Percentiles rank a stretch among this genome's conserved stretches.
These are phyloP conservation scores for Pimephales promelas DNA, from an alignment of 2,113 vertebrate genomes.

Conservation along the genomic window DNA sequence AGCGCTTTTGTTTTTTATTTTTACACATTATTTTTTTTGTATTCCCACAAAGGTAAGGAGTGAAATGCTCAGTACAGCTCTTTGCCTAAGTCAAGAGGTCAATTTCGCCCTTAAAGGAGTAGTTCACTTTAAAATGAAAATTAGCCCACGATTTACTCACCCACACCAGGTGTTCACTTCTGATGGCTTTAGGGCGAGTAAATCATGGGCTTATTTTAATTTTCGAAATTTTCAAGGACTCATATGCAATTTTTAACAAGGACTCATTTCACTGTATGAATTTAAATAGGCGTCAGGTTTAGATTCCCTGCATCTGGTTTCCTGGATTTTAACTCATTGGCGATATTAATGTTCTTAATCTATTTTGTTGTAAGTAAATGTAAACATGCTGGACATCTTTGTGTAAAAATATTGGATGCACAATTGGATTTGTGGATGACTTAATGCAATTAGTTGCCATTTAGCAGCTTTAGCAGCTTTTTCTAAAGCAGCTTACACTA, in stretches of 20 bases:
- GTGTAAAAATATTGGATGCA: background rate
- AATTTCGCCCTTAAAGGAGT: background rate
- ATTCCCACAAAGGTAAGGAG: background rate
- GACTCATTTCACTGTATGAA: background rate
- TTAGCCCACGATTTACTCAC: too few relatives aligned
- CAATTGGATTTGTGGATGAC: background rate
- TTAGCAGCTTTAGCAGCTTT: background rate
- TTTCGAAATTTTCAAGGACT: background rate
- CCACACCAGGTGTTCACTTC: too few relatives aligned
- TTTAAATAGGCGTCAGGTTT: constrained; percentile 36
- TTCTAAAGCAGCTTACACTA: background rate
- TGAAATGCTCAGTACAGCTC: background rate
- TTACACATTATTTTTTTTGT: background rate
- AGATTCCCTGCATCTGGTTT: constrained; percentile 10
- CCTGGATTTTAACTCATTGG: background rate
- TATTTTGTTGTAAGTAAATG: background rate
- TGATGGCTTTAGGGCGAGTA: too few relatives aligned
- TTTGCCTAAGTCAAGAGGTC: background rate
- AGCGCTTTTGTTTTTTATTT: background rate
- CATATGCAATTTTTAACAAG: background rate
- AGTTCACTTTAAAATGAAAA: too few relatives aligned
- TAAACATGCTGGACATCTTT: background rate
- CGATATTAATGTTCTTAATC: background rate
- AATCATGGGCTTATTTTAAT: too few relatives aligned
- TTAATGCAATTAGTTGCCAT: background rate